A percentile compares a stretch with the other conserved stretches of the same genome.
phyloP scores from a whole-genome alignment of 2,113 vertebrate species.

The Cyprinodon brontotheroides region DNA sequence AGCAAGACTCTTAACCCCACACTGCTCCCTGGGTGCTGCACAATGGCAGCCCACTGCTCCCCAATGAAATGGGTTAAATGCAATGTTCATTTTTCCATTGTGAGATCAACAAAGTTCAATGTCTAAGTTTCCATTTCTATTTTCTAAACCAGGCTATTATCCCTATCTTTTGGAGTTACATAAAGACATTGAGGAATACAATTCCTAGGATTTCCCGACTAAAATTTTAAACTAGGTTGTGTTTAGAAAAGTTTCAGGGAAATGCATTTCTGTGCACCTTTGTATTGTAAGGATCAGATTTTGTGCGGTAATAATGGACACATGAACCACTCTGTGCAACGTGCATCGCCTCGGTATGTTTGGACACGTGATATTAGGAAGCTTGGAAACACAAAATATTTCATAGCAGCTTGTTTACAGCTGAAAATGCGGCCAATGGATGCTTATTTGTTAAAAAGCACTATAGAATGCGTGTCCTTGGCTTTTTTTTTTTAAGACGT shows the following conservation, averaged over 20 bases:
- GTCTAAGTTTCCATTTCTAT: too few relatives aligned
- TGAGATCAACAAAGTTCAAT: too few relatives aligned
- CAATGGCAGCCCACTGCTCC: too few relatives aligned
- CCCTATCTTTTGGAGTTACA: background rate
- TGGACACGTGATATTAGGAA: constrained; percentile 67
- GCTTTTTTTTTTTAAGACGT: too few relatives aligned
- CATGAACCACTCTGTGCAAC: background rate
- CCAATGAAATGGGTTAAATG: too few relatives aligned
- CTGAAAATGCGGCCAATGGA: background rate
- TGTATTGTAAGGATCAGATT: background rate
- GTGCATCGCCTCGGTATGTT: constrained; percentile 55
- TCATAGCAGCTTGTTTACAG: background rate
- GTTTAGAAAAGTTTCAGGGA: background rate
- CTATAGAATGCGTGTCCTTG: background rate
- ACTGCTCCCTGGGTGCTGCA: too few relatives aligned
- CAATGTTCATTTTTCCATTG: too few relatives aligned
- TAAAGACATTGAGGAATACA: background rate
- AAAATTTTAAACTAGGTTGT: background rate
- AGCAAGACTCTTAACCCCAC: too few relatives aligned
- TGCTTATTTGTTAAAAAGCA: background rate
- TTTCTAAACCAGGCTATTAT: background rate
- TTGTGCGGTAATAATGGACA: background rate
- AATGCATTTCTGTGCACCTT: background rate
- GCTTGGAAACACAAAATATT: background rate
- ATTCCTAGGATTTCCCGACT: background rate